Evolutionary conservation across 2,888 invertebrate species (phyloP).

Genomic region (Eupithecia dodoneata): DNA sequence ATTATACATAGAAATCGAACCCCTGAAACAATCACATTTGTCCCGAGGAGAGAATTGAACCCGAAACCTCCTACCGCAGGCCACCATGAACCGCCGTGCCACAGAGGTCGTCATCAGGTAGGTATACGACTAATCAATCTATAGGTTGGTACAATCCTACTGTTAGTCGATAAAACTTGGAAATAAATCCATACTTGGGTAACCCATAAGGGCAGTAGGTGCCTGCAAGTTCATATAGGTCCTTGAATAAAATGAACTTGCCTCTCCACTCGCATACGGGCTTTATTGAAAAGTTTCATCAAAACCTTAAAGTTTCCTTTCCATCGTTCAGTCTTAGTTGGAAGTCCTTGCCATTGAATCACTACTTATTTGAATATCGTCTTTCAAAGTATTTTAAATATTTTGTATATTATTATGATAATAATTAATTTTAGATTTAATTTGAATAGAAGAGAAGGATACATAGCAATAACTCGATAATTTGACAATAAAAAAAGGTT

Average conservation of each 20-base stretch:
- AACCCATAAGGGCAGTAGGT: conserved; percentile 1
- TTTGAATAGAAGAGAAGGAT: no score
- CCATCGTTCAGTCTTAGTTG: conserved; percentile 29
- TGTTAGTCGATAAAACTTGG: neutral
- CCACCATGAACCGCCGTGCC: no score
- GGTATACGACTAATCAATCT: no score
- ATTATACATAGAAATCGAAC: no score
- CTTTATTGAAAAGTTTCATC: conserved; percentile 74
- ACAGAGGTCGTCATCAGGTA: no score
- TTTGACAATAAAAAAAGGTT: no score
- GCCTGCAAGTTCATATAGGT: neutral
- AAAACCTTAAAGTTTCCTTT: conserved; percentile 36
- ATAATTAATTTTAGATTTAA: no score
- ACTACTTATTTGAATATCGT: neutral
- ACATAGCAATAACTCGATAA: no score
- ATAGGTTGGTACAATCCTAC: neutral
- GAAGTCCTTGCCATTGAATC: conserved; percentile 37
- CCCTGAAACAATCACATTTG: no score
- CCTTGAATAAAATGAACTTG: conserved; percentile 4
- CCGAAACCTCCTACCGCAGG: no score
- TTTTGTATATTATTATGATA: no score
- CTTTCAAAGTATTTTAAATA: neutral
- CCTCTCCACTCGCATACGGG: conserved; percentile 60
- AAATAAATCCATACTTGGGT: neutral
- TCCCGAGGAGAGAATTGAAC: no score